Evolutionary conservation across 2,113 vertebrate species (phyloP).

Genomic region (Todiramphus chloris): DNA sequence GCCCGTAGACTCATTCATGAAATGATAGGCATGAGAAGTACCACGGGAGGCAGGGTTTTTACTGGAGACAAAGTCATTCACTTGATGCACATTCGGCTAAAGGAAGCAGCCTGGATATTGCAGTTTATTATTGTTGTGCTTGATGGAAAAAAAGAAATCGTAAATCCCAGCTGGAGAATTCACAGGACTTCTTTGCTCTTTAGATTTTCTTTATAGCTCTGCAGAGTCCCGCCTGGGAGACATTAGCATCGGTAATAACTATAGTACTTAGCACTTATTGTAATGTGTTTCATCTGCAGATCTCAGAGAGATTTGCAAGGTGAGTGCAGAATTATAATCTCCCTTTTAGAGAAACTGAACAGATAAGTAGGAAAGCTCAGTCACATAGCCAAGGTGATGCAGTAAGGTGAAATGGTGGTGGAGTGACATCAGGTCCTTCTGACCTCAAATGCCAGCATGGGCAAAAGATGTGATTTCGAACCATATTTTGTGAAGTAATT

Average conservation of each 20-base stretch:
- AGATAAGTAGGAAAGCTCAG: neutral
- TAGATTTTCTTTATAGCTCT: slow-evolving; percentile 10
- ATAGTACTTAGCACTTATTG: neutral
- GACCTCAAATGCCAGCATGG: neutral
- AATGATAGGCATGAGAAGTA: slow-evolving; percentile 4
- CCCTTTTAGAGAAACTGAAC: neutral
- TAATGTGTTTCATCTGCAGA: neutral
- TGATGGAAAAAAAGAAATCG: neutral
- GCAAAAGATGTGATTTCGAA: neutral
- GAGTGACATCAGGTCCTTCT: neutral
- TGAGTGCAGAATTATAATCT: neutral
- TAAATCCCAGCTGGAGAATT: slow-evolving; percentile 29
- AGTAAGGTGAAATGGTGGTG: neutral
- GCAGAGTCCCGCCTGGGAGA: neutral
- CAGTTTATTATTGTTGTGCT: slow-evolving; percentile 29
- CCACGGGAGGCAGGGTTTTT: neutral
- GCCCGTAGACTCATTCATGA: slow-evolving; percentile 31
- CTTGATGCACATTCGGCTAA: neutral
- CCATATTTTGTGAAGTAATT: neutral
- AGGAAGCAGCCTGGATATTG: slow-evolving; percentile 15
- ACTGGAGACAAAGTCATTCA: slow-evolving; percentile 27
- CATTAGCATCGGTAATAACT: slow-evolving; percentile 14
- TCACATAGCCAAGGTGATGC: neutral
- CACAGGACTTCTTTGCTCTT: slow-evolving; percentile 3
- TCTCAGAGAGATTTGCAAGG: neutral